Percentiles rank a stretch among this genome's conserved stretches.
phyloP scores from a whole-genome alignment of 1,140 invertebrate genomes.

The Pristionchus pacificus region DNA sequence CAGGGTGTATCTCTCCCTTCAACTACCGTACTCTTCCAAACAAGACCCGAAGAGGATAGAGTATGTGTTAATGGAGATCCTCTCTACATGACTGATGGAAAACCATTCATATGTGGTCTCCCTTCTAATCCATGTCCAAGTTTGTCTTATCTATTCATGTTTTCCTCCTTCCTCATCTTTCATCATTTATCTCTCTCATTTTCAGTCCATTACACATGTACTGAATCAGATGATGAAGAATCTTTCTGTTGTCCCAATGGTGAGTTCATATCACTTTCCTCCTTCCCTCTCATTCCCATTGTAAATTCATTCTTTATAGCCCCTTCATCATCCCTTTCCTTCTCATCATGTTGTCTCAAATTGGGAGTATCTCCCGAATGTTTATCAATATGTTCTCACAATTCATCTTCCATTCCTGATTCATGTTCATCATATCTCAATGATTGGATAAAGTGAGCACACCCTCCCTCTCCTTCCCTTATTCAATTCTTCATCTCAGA shows the following conservation, averaged over 20 bases:
- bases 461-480: background rate
- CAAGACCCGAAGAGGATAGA: slow-evolving; percentile 3
- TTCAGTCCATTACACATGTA: slow-evolving; percentile 18
- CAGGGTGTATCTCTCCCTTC: slow-evolving; percentile 27
- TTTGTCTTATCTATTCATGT: background rate
- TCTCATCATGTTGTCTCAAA: slow-evolving; percentile 22
- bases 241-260: background rate
- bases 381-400: slow-evolving; percentile 18
- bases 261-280: too few relatives aligned
- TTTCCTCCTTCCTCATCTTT: slow-evolving; percentile 13
- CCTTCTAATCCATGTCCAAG: slow-evolving; percentile 19
- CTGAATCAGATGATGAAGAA: slow-evolving; percentile 14
- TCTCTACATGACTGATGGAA: slow-evolving; percentile 16
- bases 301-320: background rate
- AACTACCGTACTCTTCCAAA: slow-evolving; percentile 27
- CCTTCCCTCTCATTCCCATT: background rate
- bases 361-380: slow-evolving; percentile 15
- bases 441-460: slow-evolving; percentile 20
- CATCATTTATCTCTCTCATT: slow-evolving; percentile 4
- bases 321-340: background rate
- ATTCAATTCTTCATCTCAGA: background rate
- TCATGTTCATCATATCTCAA: slow-evolving; percentile 24
- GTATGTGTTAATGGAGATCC: slow-evolving; percentile 26
- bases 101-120: slow-evolving; percentile 20
- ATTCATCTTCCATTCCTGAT: slow-evolving; percentile 13